These are phyloP conservation scores for Litocranius walleri DNA, from an alignment of 2,113 vertebrate genomes.

Conservation along the genomic window DNA sequence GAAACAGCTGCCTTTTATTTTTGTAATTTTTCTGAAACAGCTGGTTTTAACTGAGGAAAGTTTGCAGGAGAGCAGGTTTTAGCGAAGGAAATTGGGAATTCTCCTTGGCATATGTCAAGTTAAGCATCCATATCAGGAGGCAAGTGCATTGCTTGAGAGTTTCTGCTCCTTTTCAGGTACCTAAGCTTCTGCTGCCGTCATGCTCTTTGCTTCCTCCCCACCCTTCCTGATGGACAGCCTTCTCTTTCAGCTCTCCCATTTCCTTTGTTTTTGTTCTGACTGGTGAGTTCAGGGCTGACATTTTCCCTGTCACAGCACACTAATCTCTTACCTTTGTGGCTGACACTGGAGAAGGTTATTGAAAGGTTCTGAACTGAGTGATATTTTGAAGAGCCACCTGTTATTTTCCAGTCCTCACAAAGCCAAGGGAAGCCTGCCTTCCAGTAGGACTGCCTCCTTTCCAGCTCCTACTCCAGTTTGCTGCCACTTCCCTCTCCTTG, in stretches of 20 bases:
- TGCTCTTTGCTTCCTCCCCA: neutral
- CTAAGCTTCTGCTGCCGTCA: fast-evolving
- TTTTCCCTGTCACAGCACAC: neutral
- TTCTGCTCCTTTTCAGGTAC: neutral
- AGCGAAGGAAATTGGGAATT: neutral
- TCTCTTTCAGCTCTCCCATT: neutral
- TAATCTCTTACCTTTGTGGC: neutral
- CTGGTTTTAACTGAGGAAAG: neutral
- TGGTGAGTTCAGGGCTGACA: neutral
- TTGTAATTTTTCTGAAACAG: neutral
- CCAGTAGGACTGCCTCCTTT: neutral
- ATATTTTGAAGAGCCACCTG: neutral
- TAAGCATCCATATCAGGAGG: neutral
- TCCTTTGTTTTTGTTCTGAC: neutral
- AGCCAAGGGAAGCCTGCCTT: neutral
- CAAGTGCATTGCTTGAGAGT: neutral
- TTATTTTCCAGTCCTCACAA: neutral
- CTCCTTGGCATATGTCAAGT: neutral
- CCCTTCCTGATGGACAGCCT: neutral
- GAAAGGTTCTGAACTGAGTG: neutral
- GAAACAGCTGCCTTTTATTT: neutral
- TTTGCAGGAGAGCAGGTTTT: neutral
- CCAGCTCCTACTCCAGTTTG: too few species aligned
- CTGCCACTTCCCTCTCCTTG: neutral
- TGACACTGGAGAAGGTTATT: neutral